Evolutionary conservation across 2,888 invertebrate genomes (phyloP).

Genomic region (Caenorhabditis angaria): DNA sequence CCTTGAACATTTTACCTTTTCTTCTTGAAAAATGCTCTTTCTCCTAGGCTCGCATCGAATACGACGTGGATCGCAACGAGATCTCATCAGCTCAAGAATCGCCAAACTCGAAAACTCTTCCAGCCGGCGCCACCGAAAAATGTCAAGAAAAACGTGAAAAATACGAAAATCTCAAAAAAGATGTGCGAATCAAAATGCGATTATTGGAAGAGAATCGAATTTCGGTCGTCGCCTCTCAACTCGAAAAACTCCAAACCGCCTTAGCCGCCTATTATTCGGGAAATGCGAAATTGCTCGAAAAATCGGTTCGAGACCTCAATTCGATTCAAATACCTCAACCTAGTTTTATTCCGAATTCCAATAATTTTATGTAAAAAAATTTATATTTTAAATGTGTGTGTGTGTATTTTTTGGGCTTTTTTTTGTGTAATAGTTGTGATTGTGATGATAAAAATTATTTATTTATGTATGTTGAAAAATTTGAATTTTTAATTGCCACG

Average conservation of each 20-base stretch:
- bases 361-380: not conserved
- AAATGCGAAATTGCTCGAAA: slow-evolving; percentile 51
- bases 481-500: too few relatives aligned
- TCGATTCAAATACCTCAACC: slow-evolving; percentile 25
- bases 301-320: slow-evolving; percentile 47
- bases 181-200: slow-evolving; percentile 92
- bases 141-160: slow-evolving; percentile 86
- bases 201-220: slow-evolving; percentile 97
- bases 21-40: not conserved
- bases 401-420: too few relatives aligned
- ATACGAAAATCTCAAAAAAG: slow-evolving; percentile 90
- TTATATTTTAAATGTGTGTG: not conserved
- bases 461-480: too few relatives aligned
- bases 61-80: slow-evolving; percentile 95
- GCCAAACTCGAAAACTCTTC: slow-evolving; percentile 12
- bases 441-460: too few relatives aligned
- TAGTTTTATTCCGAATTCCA: slow-evolving; percentile 34
- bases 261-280: slow-evolving; percentile 58
- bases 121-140: slow-evolving; percentile 80
- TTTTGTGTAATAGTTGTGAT: too few relatives aligned
- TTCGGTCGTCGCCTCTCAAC: slow-evolving; percentile 73
- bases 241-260: slow-evolving; percentile 56
- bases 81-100: slow-evolving; percentile 77
- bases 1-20: not conserved
- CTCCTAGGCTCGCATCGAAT: slow-evolving; percentile 81